A percentile compares a stretch with the other conserved stretches of the same genome.
These are phyloP conservation scores for Drosophila ercepeae DNA, from an alignment of 1,140 invertebrate species.

Conservation along the genomic window DNA sequence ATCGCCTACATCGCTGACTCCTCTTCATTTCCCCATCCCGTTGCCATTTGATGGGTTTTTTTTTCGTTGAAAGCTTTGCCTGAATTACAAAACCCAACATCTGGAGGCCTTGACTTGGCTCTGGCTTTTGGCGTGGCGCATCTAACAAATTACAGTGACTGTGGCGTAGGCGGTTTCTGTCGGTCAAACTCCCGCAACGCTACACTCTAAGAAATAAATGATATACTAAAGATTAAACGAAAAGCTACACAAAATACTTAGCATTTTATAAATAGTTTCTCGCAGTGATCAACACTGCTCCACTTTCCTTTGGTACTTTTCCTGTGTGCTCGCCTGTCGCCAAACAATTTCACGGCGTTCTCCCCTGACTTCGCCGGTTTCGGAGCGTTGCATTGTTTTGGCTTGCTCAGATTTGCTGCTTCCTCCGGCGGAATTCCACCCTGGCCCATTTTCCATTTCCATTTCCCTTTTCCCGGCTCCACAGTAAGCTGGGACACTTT, in stretches of 20 bases:
- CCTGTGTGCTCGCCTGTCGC: constrained; percentile 24
- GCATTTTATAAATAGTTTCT: too few species aligned
- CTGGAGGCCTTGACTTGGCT: constrained; percentile 40
- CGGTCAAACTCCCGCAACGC: constrained; percentile 18
- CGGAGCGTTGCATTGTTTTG: constrained; percentile 62
- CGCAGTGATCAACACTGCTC: constrained; percentile 18
- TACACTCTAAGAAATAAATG: constrained; percentile 8
- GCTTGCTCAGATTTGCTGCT: constrained; percentile 51
- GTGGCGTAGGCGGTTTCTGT: constrained; percentile 15
- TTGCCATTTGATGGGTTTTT: neutral
- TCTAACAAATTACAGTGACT: constrained; percentile 47
- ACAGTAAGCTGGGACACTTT: constrained; percentile 58
- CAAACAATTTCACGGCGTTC: constrained; percentile 55
- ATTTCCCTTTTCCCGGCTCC: neutral
- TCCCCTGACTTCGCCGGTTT: constrained; percentile 6
- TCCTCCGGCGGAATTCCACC: constrained; percentile 16
- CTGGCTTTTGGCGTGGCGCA: constrained; percentile 31
- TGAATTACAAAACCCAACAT: constrained; percentile 36
- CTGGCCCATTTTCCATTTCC: constrained; percentile 8
- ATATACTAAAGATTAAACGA: neutral
- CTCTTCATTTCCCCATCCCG: constrained; percentile 9
- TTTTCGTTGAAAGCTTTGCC: constrained; percentile 4
- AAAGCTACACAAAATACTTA: neutral
- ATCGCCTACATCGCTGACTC: constrained; percentile 29
- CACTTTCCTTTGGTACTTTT: constrained; percentile 24